A percentile compares a stretch with the other conserved stretches of the same genome.
Evolutionary conservation across 2,797 vertebrate species (phyloP).

Genomic region (Emys orbicularis): DNA sequence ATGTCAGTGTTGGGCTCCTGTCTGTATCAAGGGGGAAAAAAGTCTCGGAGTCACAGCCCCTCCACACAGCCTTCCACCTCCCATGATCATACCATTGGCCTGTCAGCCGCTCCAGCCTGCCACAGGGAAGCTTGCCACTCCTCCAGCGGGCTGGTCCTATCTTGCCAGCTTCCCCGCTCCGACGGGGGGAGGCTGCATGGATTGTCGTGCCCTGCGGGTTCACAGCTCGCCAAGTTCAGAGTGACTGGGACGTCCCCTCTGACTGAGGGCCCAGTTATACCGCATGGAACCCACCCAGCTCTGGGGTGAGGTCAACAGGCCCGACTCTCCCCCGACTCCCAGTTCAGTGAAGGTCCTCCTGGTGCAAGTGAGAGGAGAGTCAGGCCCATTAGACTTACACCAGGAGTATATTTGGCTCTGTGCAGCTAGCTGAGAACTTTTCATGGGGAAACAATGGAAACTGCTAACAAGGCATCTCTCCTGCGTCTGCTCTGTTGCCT

Average conservation of each 20-base stretch:
- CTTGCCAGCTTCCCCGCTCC: neutral
- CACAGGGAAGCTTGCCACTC: neutral
- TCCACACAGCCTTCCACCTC: neutral
- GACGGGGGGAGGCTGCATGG: neutral
- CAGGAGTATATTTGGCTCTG: neutral
- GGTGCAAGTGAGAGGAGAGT: neutral
- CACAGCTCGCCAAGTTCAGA: neutral
- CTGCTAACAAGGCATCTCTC: neutral
- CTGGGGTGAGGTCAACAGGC: neutral
- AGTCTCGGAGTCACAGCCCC: neutral
- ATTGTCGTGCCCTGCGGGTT: neutral
- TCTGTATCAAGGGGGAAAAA: neutral
- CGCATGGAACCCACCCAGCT: neutral
- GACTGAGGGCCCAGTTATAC: neutral
- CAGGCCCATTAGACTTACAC: neutral
- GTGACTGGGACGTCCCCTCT: neutral
- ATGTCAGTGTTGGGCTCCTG: neutral
- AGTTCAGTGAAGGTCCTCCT: neutral
- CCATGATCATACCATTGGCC: neutral
- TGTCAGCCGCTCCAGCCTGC: too few relatives aligned
- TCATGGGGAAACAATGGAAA: neutral
- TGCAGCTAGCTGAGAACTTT: neutral
- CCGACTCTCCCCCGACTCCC: neutral
- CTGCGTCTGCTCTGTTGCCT: neutral
- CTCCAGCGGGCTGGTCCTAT: neutral